Percentiles rank a stretch among this genome's conserved stretches.
phyloP scores from a whole-genome alignment of 1,140 invertebrate genomes.

The Argopecten irradians region DNA sequence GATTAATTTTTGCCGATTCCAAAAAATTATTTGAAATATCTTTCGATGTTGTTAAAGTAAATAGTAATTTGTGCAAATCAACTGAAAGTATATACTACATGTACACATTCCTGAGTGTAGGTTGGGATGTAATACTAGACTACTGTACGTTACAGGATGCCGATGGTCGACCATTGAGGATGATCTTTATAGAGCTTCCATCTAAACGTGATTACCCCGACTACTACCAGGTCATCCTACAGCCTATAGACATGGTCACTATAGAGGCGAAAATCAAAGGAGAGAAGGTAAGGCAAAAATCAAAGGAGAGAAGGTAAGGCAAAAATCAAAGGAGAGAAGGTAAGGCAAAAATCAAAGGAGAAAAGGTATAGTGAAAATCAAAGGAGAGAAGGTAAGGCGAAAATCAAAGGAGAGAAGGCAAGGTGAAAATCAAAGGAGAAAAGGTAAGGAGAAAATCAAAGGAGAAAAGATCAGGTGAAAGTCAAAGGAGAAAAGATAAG shows the following conservation, averaged over 20 bases:
- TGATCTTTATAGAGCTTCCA: constrained; percentile 97
- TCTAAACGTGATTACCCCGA: constrained; percentile 96
- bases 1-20: no score
- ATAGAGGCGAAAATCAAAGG: constrained; percentile 94
- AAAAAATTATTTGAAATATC: no score
- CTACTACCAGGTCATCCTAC: constrained; percentile 95
- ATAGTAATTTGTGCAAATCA: neutral
- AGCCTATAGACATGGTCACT: constrained; percentile 96
- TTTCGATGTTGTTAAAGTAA: no score
- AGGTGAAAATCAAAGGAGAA: no score
- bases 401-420: no score
- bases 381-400: no score
- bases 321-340: constrained; percentile 88
- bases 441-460: no score
- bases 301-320: constrained; percentile 82
- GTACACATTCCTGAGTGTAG: neutral
- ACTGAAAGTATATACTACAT: neutral
- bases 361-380: constrained; percentile 79
- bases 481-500: no score
- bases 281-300: constrained; percentile 85
- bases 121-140: neutral
- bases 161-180: constrained; percentile 90
- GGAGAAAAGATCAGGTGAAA: no score
- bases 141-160: constrained; percentile 81
- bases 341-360: constrained; percentile 88